Conservation (phyloP, 2,113 vertebrate species). For the Hypanus sabinus region DNA sequence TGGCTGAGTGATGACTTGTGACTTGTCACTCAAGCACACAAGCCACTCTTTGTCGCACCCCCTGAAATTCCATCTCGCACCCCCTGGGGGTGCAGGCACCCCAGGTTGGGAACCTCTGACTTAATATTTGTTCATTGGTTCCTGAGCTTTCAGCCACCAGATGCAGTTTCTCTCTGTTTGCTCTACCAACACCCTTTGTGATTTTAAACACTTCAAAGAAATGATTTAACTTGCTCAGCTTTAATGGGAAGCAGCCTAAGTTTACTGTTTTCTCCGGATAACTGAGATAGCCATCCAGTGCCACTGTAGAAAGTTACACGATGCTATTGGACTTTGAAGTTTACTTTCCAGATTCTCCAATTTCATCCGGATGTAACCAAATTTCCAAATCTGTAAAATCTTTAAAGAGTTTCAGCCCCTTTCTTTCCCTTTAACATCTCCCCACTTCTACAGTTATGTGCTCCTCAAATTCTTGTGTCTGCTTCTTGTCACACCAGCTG, state of each 20-base stretch:
- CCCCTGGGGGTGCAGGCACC: too few relatives aligned
- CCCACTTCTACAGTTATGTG: not conserved
- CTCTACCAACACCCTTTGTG: not conserved
- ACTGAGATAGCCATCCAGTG: not conserved
- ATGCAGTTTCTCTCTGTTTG: not conserved
- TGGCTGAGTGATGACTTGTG: too few relatives aligned
- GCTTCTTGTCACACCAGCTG: too few relatives aligned
- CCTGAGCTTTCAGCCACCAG: too few relatives aligned
- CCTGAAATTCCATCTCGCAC: too few relatives aligned
- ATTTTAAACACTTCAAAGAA: not conserved
- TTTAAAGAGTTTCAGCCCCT: not conserved
- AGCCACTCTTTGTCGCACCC: too few relatives aligned
- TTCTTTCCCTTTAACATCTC: too few relatives aligned
- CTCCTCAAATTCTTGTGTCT: too few relatives aligned
- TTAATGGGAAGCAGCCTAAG: too few relatives aligned
- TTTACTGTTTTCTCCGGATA: not conserved
- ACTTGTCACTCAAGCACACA: too few relatives aligned
- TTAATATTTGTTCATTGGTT: not conserved
- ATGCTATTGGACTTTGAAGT: not conserved
- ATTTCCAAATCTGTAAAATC: not conserved
- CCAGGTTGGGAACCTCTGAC: too few relatives aligned
- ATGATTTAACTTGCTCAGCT: not conserved
- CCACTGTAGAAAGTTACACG: not conserved
- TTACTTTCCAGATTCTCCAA: not conserved
- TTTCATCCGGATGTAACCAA: not conserved